These are phyloP conservation scores for Parnassius glacialis DNA, from an alignment of 2,888 invertebrate species.

Conservation along the genomic window DNA sequence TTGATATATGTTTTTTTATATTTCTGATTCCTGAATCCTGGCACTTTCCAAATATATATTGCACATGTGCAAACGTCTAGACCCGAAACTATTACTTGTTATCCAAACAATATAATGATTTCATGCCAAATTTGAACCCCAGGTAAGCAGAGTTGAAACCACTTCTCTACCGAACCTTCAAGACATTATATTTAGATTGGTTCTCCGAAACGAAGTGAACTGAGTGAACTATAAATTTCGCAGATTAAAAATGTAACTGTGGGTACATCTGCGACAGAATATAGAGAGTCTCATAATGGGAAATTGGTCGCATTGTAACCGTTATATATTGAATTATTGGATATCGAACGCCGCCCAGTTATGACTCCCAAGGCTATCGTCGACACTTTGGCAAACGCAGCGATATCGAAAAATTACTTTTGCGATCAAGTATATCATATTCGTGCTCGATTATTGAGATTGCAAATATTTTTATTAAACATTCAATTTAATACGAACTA, in stretches of 20 bases:
- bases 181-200: no score
- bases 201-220: no score
- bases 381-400: not conserved
- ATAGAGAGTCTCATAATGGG: conserved; percentile 2
- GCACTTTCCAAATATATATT: no score
- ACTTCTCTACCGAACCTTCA: no score
- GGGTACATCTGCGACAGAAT: conserved; percentile 12
- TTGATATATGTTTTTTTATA: no score
- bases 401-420: not conserved
- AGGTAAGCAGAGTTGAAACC: no score
- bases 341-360: conserved; percentile 3
- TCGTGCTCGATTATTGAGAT: not conserved
- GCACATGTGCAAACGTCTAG: no score
- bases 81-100: no score
- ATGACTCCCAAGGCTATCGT: not conserved
- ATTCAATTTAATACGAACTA: no score
- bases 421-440: not conserved
- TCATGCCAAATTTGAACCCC: no score
- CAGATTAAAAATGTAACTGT: conserved; percentile 17
- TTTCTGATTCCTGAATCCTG: no score
- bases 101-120: no score
- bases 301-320: not conserved
- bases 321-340: conserved; percentile 8
- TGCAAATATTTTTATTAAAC: not conserved
- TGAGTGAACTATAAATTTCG: conserved; percentile 4